A percentile compares a stretch with the other conserved stretches of the same genome.
Evolutionary conservation across 2,888 invertebrate species (phyloP).

Genomic region (Melieria picta): DNA sequence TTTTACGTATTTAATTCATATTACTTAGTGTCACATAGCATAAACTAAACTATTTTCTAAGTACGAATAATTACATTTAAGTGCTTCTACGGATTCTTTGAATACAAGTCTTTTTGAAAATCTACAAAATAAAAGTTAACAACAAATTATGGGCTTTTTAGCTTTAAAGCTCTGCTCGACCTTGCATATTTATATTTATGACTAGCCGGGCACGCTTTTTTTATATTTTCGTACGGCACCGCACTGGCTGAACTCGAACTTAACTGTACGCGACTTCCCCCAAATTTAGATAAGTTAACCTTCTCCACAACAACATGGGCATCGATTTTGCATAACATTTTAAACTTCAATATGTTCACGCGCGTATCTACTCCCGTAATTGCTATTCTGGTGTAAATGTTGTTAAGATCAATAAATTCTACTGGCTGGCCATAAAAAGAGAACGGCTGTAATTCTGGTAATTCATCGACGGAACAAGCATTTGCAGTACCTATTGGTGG

Average conservation of each 20-base stretch:
- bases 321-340: conserved; percentile 49
- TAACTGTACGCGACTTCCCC: no score
- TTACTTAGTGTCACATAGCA: no score
- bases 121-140: no score
- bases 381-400: conserved; percentile 51
- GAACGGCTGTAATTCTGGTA: conserved; percentile 39
- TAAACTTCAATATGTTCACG: conserved; percentile 51
- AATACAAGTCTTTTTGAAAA: no score
- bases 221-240: conserved; percentile 26
- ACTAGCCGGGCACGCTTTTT: conserved; percentile 51
- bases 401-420: conserved; percentile 46
- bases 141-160: no score
- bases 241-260: not conserved
- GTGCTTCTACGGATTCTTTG: no score
- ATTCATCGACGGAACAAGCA: not conserved
- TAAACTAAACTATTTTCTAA: no score
- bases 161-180: not conserved
- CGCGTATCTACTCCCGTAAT: conserved; percentile 50
- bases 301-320: conserved; percentile 46
- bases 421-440: conserved; percentile 47
- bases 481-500: not conserved
- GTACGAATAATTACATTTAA: no score
- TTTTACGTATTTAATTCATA: no score
- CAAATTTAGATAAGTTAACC: conserved; percentile 30
- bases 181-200: conserved; percentile 38